Evolutionary conservation across 1,140 invertebrate species (phyloP).

Genomic region (Aphaenogaster ashmeadi): DNA sequence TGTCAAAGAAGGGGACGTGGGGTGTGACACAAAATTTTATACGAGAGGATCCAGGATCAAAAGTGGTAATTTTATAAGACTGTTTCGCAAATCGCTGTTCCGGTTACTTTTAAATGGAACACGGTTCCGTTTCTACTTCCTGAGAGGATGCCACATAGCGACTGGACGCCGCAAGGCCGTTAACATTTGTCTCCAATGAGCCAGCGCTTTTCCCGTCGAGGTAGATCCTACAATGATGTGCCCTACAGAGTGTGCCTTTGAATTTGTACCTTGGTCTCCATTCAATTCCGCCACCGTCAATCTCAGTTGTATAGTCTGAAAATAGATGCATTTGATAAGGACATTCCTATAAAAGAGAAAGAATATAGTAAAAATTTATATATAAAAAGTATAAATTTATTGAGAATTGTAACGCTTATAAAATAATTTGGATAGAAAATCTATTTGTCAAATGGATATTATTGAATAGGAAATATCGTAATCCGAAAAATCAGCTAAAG

Average conservation of each 20-base stretch:
- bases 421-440: neutral
- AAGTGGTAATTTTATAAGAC: neutral
- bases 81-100: slow-evolving; percentile 1
- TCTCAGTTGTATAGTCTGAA: slow-evolving; percentile 91
- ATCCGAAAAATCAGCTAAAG: neutral
- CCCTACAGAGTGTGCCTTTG: slow-evolving; percentile 89
- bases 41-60: slow-evolving; percentile 2
- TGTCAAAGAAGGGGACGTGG: slow-evolving; percentile 4
- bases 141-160: slow-evolving; percentile 95
- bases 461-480: neutral
- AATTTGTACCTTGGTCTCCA: slow-evolving; percentile 82
- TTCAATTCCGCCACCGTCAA: slow-evolving; percentile 89
- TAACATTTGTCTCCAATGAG: slow-evolving; percentile 95
- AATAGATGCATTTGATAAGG: slow-evolving; percentile 51
- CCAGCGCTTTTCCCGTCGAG: slow-evolving; percentile 90
- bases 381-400: neutral
- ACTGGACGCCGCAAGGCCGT: slow-evolving; percentile 93
- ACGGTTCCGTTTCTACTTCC: slow-evolving; percentile 85
- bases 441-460: neutral
- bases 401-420: neutral
- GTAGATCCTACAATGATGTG: slow-evolving; percentile 92
- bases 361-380: neutral
- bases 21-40: slow-evolving; percentile 42
- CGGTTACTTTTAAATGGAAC: neutral
- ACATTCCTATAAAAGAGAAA: neutral